Evolutionary conservation across 2,113 vertebrate genomes (phyloP).

Genomic region (Progne subis): DNA sequence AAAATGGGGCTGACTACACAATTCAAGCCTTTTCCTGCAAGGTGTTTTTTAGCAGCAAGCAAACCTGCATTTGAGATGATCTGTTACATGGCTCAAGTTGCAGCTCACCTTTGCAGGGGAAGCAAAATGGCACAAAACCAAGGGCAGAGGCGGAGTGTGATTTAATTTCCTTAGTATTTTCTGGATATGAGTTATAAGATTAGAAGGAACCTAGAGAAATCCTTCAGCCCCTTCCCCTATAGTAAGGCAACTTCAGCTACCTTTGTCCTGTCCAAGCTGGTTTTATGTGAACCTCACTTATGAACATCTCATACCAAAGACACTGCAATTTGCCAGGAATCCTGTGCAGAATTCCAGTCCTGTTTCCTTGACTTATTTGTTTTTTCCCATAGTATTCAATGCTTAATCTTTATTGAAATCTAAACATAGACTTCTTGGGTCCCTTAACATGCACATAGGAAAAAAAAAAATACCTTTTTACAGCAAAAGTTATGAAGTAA

Average conservation of each 20-base stretch:
- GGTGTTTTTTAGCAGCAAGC: not conserved
- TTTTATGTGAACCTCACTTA: not conserved
- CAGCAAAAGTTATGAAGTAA: not conserved
- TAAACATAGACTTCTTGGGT: not conserved
- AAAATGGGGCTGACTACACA: not conserved
- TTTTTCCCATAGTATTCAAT: not conserved
- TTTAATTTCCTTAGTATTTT: not conserved
- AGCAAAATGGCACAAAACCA: not conserved
- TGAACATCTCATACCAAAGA: not conserved
- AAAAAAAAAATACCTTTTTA: not conserved
- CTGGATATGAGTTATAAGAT: not conserved
- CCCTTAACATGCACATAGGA: fast-evolving
- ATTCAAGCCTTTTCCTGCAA: not conserved
- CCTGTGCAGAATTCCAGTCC: not conserved
- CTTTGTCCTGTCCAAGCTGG: not conserved
- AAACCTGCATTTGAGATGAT: not conserved
- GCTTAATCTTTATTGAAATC: not conserved
- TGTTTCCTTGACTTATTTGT: not conserved
- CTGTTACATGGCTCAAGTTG: not conserved
- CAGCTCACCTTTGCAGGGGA: not conserved
- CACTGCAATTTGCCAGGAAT: not conserved
- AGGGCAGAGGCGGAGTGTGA: not conserved
- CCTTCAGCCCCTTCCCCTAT: not conserved
- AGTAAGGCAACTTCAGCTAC: not conserved
- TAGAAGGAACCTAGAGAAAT: not conserved